These are phyloP conservation scores for Puma concolor DNA, from an alignment of 2,113 vertebrate genomes.

Conservation along the genomic window DNA sequence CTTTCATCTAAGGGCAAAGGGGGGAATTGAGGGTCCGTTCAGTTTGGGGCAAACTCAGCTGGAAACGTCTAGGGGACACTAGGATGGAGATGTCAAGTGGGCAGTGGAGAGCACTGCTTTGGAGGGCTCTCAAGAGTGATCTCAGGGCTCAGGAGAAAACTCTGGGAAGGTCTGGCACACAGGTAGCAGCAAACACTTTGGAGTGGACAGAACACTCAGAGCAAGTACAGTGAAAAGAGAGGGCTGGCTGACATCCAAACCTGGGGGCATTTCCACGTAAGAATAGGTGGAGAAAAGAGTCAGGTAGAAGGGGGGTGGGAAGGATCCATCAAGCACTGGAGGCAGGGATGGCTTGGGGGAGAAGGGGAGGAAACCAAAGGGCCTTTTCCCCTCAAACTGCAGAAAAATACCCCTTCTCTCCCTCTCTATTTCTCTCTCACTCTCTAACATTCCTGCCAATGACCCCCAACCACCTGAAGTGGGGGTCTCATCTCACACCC, in stretches of 20 bases:
- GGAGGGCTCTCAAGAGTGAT: neutral
- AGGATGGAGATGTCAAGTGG: neutral
- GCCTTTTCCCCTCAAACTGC: neutral
- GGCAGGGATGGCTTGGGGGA: neutral
- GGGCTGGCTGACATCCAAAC: neutral
- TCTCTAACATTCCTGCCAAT: neutral
- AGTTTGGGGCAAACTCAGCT: neutral
- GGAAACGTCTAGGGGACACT: neutral
- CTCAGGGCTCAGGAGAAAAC: neutral
- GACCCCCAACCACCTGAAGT: neutral
- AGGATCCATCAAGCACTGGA: neutral
- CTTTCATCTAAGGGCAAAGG: neutral
- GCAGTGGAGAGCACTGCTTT: neutral
- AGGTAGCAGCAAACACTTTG: neutral
- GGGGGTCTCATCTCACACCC: neutral
- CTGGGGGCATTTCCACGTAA: neutral
- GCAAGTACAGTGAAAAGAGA: neutral
- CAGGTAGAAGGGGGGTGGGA: neutral
- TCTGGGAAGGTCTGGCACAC: neutral
- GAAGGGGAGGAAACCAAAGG: neutral
- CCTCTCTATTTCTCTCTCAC: neutral
- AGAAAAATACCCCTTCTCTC: neutral
- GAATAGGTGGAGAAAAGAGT: neutral
- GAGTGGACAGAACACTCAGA: neutral
- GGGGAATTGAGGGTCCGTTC: neutral